phyloP scores from a whole-genome alignment of 2,888 invertebrate genomes.

The Cenopis cana region DNA sequence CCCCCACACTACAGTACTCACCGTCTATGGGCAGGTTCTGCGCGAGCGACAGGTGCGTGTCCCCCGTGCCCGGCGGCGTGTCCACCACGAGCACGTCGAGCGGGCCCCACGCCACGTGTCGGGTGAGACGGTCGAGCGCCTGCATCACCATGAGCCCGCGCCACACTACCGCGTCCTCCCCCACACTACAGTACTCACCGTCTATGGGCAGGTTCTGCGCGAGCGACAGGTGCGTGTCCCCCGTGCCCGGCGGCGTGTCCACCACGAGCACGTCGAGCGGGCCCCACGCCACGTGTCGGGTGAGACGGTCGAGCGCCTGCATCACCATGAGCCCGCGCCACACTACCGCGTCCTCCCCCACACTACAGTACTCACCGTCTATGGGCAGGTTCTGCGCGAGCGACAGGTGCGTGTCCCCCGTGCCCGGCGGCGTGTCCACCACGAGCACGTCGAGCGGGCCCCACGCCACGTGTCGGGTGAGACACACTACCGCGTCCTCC shows the following conservation, averaged over 20 bases:
- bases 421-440: conserved; percentile 98
- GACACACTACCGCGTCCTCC: too few species aligned
- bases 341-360: too few species aligned
- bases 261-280: conserved; percentile 94
- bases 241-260: conserved; percentile 98
- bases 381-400: conserved; percentile 95
- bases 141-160: too few species aligned
- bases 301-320: too few species aligned
- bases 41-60: conserved; percentile 95
- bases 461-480: conserved; percentile 96
- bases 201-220: conserved; percentile 94
- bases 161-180: too few species aligned
- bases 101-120: conserved; percentile 95
- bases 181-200: conserved; percentile 82
- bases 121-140: too few species aligned
- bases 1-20: conserved; percentile 55
- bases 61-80: conserved; percentile 98
- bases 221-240: conserved; percentile 96
- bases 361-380: conserved; percentile 84
- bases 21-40: conserved; percentile 95
- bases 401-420: conserved; percentile 97
- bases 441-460: conserved; percentile 94
- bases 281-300: conserved; percentile 95
- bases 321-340: too few species aligned
- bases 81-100: conserved; percentile 96